A percentile compares a stretch with the other conserved stretches of the same genome.
Evolutionary conservation across 2,888 invertebrate genomes (phyloP).

Genomic region (Leucophora obtusa): DNA sequence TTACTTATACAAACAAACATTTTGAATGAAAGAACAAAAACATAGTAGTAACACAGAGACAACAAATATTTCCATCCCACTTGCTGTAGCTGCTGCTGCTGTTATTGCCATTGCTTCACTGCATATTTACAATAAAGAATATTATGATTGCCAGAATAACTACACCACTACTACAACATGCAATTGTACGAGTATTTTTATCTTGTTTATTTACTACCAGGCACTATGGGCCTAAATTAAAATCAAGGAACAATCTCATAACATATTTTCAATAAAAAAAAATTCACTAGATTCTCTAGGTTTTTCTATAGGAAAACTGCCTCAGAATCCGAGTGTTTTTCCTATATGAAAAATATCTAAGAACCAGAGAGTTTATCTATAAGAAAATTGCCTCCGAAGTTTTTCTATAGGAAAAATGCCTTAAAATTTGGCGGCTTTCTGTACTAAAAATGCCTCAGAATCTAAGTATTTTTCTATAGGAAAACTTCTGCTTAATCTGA

Average conservation of each 20-base stretch:
- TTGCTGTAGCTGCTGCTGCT: background rate
- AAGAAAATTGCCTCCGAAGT: background rate
- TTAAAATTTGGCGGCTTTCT: background rate
- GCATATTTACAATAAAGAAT: constrained; percentile 47
- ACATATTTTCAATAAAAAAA: too few species aligned
- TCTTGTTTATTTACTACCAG: constrained; percentile 27
- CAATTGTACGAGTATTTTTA: constrained; percentile 28
- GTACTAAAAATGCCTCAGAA: background rate
- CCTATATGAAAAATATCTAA: background rate
- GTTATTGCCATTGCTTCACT: constrained; percentile 21
- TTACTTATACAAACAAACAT: constrained; percentile 1
- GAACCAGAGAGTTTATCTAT: background rate
- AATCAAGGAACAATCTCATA: too few species aligned
- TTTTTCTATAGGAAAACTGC: background rate
- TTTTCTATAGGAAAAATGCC: background rate
- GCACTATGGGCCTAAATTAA: background rate
- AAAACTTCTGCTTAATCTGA: background rate
- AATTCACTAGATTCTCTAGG: too few species aligned
- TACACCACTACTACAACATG: constrained; percentile 37
- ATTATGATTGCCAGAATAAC: constrained; percentile 37
- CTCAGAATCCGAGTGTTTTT: background rate
- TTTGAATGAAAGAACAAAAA: constrained; percentile 33
- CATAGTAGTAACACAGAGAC: constrained; percentile 50
- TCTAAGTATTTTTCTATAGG: background rate
- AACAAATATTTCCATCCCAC: constrained; percentile 40